phyloP scores from a whole-genome alignment of 2,797 vertebrate genomes.

The Sarcoramphus papa region DNA sequence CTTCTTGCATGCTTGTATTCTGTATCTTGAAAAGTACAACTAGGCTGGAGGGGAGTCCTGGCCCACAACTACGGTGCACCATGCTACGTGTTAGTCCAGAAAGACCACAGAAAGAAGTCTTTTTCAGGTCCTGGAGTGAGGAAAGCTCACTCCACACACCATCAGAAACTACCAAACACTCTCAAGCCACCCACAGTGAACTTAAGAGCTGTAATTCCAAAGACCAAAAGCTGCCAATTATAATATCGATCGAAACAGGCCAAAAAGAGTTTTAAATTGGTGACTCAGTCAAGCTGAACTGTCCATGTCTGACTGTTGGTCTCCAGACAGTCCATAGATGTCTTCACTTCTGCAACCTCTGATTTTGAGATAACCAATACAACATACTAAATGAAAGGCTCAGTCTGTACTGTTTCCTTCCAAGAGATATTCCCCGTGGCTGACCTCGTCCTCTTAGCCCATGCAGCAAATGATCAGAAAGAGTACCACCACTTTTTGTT shows the following conservation, averaged over 20 bases:
- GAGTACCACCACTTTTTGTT: background rate
- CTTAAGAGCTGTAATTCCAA: background rate
- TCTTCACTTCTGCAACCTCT: background rate
- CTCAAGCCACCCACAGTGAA: background rate
- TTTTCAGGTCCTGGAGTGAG: background rate
- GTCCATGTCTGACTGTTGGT: background rate
- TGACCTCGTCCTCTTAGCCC: background rate
- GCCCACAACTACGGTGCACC: background rate
- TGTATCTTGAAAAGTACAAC: background rate
- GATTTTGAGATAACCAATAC: background rate
- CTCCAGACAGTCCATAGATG: background rate
- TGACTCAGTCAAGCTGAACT: background rate
- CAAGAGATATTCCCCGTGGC: background rate
- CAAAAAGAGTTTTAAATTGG: background rate
- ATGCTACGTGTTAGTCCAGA: background rate
- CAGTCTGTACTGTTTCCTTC: background rate
- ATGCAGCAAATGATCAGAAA: background rate
- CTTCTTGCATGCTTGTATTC: background rate
- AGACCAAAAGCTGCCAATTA: background rate
- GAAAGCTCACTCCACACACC: background rate
- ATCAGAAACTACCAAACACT: background rate
- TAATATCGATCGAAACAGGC: background rate
- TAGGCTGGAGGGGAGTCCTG: background rate
- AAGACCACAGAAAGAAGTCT: background rate
- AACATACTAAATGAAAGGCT: background rate